Percentiles rank a stretch among this genome's conserved stretches.
phyloP scores from a whole-genome alignment of 2,888 invertebrate species.

The Chrysolina americana region DNA sequence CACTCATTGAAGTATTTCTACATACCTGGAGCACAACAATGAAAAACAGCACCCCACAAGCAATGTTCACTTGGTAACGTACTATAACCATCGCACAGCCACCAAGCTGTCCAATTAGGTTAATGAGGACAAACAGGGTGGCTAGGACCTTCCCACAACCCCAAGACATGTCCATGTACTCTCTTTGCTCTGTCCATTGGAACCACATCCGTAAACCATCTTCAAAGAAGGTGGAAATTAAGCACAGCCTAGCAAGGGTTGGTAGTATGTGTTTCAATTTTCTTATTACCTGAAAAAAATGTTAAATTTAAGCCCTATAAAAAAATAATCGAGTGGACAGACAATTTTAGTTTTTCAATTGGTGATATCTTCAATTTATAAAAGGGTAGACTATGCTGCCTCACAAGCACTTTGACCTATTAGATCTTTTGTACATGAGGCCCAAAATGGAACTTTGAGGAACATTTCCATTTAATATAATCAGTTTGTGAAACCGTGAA shows the following conservation, averaged over 20 bases:
- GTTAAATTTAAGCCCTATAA: conserved; percentile 5
- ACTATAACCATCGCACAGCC: conserved; percentile 97
- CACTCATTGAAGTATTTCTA: not conserved
- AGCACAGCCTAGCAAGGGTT: conserved; percentile 94
- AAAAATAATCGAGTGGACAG: not conserved
- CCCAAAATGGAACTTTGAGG: too few species aligned
- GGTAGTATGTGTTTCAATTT: conserved; percentile 94
- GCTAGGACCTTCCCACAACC: conserved; percentile 95
- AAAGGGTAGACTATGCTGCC: too few species aligned
- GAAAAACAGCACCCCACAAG: conserved; percentile 93
- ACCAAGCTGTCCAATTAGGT: conserved; percentile 95
- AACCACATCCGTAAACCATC: conserved; percentile 88
- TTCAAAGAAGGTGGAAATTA: conserved; percentile 65
- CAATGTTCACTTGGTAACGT: conserved; percentile 91
- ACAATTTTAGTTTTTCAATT: too few species aligned
- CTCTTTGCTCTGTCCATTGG: conserved; percentile 97
- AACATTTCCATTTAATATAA: too few species aligned
- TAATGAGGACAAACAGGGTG: conserved; percentile 94
- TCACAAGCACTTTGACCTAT: too few species aligned
- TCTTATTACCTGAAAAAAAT: conserved; percentile 84
- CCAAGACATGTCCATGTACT: conserved; percentile 99
- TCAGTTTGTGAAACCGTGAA: too few species aligned
- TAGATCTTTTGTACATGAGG: too few species aligned
- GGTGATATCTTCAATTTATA: too few species aligned
- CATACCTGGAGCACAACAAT: conserved; percentile 95